Base-by-base conservation (phyloP, 2,888 invertebrate genomes). In the Euzetes globulus region DNA sequence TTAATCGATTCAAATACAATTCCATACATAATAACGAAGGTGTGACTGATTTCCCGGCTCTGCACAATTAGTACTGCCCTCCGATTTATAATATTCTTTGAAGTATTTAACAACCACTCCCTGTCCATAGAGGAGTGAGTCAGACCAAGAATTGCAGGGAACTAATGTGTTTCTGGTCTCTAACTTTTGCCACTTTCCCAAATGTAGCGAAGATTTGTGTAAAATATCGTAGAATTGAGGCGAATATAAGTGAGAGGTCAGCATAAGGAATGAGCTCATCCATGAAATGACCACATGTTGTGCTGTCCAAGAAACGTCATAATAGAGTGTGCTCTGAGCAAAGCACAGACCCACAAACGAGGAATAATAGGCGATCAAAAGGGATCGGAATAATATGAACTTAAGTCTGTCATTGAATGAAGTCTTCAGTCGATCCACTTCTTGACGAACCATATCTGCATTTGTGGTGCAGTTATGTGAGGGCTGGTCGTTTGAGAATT, bases 331-430 rank as follows among this genome's bases (percentile, higher is more conserved):
- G 77, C 83, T 84, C 85, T 86, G 91, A 45, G 92, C 90, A 85
- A 95, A 93, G 81, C 91, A 90, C 80, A 92, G 90, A 0, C 95
- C 95, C 75, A 95, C 87, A 81, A 94, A 90, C 75, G 92, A 90
- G 58, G 91, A 88, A 82, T 93, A 94, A 82, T 94, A 95, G 0
- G 93, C 91, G 79, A 90, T 91, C 7, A 91, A 83, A 60, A 94
- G 87, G 0, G 94, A 91, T 78, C 90, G 87, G 82, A 91, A 92
- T 1, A 97, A 85, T 75, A 94, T 90, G 83, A 92, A 91, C 83
- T 94, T 94, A 80, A 96, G 87, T 50, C 96, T 86, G 77, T 88
- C 87, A 82, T 95, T 95, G 81, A 97, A 95, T 83, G 96, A 96
- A 45, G 88, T 87, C 77, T 91, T 88, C 9, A 98, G 83, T 55